These are phyloP conservation scores for Trinorchestia longiramus DNA, from an alignment of 1,140 invertebrate species.

Conservation along the genomic window DNA sequence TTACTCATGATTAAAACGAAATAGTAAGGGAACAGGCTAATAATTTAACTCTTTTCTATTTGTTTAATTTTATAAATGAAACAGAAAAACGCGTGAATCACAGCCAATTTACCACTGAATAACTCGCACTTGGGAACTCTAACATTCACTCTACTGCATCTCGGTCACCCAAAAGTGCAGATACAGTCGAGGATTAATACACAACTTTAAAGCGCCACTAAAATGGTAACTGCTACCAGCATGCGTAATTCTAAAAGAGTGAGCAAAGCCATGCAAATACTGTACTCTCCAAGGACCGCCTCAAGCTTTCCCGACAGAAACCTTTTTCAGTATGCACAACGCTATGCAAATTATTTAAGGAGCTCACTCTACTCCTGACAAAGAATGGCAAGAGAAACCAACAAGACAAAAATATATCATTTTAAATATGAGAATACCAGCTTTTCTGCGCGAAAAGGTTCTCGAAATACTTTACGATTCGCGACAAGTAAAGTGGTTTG, in stretches of 20 bases:
- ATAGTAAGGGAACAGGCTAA: no score
- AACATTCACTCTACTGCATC: not conserved
- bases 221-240: not conserved
- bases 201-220: not conserved
- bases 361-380: not conserved
- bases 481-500: not conserved
- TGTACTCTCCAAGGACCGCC: not conserved
- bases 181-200: not conserved
- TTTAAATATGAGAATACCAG: not conserved
- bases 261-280: slow-evolving; percentile 10
- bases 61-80: not conserved
- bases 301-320: not conserved
- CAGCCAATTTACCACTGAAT: not conserved
- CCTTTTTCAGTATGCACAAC: slow-evolving; percentile 27
- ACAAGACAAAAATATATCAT: not conserved
- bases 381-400: not conserved
- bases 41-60: no score
- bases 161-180: not conserved
- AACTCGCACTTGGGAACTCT: not conserved
- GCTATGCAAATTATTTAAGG: slow-evolving; percentile 35
- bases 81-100: not conserved
- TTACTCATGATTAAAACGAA: no score
- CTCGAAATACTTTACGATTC: not conserved
- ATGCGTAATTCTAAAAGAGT: not conserved
- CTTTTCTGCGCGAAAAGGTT: not conserved